phyloP scores from a whole-genome alignment of 2,797 vertebrate species.

The Dipus sagitta region DNA sequence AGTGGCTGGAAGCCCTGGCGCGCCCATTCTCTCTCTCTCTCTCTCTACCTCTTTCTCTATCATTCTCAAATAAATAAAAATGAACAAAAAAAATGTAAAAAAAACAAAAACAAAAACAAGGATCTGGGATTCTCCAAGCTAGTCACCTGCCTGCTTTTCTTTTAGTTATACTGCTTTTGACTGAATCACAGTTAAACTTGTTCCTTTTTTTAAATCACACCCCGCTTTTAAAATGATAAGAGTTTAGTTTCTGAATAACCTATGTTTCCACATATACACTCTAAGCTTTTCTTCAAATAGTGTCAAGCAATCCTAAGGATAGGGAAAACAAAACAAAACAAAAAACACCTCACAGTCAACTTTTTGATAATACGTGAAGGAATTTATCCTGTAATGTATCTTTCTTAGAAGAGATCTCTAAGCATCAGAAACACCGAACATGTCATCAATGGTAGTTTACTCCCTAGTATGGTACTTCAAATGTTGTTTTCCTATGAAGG shows the following conservation, averaged over 20 bases:
- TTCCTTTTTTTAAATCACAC: background rate
- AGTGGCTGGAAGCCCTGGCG: too few species aligned
- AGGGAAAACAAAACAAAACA: background rate
- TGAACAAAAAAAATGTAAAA: too few species aligned
- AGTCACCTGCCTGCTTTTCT: too few species aligned
- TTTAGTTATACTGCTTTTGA: background rate
- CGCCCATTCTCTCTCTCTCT: too few species aligned
- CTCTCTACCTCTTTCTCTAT: too few species aligned
- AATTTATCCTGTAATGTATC: slow-evolving; percentile 26
- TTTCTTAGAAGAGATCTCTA: slow-evolving; percentile 17
- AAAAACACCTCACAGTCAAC: background rate
- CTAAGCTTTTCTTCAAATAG: background rate
- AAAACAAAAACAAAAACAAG: too few species aligned
- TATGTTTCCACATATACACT: too few species aligned
- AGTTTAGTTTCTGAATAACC: background rate
- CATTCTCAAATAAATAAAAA: background rate
- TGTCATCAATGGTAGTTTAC: background rate
- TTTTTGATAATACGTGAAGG: background rate
- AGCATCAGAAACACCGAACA: background rate
- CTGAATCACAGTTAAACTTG: slow-evolving; percentile 13
- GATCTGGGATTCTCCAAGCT: background rate
- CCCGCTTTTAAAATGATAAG: background rate
- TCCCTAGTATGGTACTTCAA: background rate
- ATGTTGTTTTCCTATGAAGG: background rate
- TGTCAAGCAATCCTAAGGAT: background rate